Conservation (phyloP, 1,140 invertebrate genomes). For the Temnothorax curvispinosus region DNA sequence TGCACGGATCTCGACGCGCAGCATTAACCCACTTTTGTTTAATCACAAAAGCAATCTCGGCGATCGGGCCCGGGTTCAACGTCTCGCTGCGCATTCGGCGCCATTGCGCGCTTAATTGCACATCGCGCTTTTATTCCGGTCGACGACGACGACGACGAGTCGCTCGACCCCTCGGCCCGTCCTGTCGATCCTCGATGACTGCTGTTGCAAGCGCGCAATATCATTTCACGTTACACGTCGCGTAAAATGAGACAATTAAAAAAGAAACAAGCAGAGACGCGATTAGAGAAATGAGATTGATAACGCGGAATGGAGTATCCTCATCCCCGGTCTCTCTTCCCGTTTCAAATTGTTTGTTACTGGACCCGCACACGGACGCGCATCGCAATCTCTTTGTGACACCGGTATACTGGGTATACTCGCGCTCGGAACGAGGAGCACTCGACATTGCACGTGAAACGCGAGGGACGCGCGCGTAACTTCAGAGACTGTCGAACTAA, state of each 20-base stretch:
- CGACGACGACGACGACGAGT: constrained; percentile 12
- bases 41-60: constrained; percentile 74
- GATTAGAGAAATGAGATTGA: background rate
- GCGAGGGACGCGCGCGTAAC: constrained; percentile 35
- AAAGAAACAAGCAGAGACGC: background rate
- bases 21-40: constrained; percentile 78
- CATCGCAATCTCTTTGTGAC: constrained; percentile 24
- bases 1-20: constrained; percentile 67
- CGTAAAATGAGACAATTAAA: background rate
- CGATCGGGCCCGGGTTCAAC: constrained; percentile 65
- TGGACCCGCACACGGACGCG: background rate
- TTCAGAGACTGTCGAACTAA: constrained; percentile 47
- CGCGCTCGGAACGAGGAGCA: background rate
- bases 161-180: constrained; percentile 4
- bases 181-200: background rate
- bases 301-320: background rate
- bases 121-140: background rate
- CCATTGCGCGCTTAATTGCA: constrained; percentile 60
- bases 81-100: constrained; percentile 68
- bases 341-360: background rate
- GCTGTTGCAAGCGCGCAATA: background rate
- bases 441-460: background rate
- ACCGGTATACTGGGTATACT: background rate
- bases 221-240: background rate
- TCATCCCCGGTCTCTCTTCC: background rate